Evolutionary conservation across 2,888 invertebrate genomes (phyloP).

Genomic region (Eurytoma californica): DNA sequence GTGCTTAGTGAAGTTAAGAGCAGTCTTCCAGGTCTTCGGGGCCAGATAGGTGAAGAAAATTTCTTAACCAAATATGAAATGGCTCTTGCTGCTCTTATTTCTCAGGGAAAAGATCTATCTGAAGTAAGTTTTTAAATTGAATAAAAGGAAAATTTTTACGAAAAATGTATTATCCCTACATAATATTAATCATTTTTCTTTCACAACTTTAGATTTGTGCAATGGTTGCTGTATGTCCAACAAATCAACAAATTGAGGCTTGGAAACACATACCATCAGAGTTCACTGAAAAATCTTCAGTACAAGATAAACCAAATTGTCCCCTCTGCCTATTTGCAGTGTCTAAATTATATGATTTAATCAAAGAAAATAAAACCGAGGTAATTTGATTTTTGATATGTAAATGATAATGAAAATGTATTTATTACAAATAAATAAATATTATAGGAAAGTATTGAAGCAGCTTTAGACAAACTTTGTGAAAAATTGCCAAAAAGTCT

Average conservation of each 20-base stretch:
- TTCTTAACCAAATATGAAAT: conserved; percentile 86
- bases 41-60: conserved; percentile 80
- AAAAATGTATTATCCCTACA: background rate
- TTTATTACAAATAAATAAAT: conserved; percentile 1
- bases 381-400: conserved; percentile 42
- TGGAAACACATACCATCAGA: conserved; percentile 71
- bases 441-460: conserved; percentile 81
- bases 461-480: conserved; percentile 85
- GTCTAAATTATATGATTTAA: conserved; percentile 82
- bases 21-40: conserved; percentile 79
- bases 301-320: conserved; percentile 82
- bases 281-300: conserved; percentile 76
- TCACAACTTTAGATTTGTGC: conserved; percentile 81
- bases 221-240: conserved; percentile 82
- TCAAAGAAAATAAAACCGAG: conserved; percentile 86
- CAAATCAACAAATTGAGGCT: conserved; percentile 74
- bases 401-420: background rate
- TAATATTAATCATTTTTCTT: conserved; percentile 8
- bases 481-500: conserved; percentile 80
- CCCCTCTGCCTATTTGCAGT: conserved; percentile 90
- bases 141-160: background rate
- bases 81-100: conserved; percentile 84
- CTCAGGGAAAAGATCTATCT: conserved; percentile 84
- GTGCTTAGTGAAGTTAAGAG: conserved; percentile 82
- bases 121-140: conserved; percentile 74